Evolutionary conservation across 1,140 invertebrate species (phyloP).

Genomic region (Carposina sasakii): DNA sequence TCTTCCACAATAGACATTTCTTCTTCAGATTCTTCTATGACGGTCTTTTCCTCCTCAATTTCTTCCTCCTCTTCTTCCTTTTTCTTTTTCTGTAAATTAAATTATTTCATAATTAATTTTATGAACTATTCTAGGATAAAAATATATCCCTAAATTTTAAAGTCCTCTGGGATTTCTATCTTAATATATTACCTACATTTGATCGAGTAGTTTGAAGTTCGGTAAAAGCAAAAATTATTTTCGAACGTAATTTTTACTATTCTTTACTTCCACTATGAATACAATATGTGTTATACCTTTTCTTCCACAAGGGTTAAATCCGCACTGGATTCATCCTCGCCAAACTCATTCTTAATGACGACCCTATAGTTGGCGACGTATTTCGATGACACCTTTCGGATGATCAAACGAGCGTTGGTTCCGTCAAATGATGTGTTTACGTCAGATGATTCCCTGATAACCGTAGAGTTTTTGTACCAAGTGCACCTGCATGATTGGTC

Average conservation of each 20-base stretch:
- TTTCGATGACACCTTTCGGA: constrained; percentile 80
- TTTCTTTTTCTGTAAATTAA: constrained; percentile 61
- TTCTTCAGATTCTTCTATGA: constrained; percentile 65
- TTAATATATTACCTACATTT: no score
- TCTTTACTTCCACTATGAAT: no score
- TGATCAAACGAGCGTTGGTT: constrained; percentile 82
- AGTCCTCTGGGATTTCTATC: no score
- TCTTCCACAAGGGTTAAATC: constrained; percentile 80
- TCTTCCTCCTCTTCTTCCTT: constrained; percentile 69
- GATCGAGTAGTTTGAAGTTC: no score
- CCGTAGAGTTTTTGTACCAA: constrained; percentile 89
- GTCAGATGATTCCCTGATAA: constrained; percentile 81
- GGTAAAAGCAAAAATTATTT: no score
- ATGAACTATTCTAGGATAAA: no score
- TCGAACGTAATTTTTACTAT: no score
- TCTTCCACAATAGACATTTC: constrained; percentile 62
- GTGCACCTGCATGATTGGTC: constrained; percentile 86
- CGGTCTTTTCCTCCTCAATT: constrained; percentile 56
- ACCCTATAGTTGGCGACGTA: constrained; percentile 85
- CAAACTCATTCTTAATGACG: constrained; percentile 86
- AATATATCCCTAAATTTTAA: no score
- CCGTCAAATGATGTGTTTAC: constrained; percentile 85
- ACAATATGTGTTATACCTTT: no score
- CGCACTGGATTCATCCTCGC: constrained; percentile 86
- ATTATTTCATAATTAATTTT: constrained; percentile 18